phyloP scores from a whole-genome alignment of 2,797 vertebrate species.

The Dermochelys coriacea region DNA sequence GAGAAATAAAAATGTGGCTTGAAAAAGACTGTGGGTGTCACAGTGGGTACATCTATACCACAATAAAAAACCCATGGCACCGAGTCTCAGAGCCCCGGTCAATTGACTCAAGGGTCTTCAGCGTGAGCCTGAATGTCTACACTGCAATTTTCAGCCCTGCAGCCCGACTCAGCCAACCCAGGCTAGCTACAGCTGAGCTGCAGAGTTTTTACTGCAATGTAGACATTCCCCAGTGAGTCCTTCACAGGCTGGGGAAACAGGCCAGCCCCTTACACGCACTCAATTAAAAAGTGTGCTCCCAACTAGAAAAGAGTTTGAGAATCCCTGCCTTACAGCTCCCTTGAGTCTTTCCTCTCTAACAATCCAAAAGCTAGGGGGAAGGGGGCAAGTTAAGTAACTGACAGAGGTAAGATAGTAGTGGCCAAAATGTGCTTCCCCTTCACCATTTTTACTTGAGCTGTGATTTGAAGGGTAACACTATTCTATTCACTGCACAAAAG shows the following conservation, averaged over 20 bases:
- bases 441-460: neutral
- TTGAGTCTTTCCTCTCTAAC: neutral
- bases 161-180: too few relatives aligned
- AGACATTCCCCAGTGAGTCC: neutral
- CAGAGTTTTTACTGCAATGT: neutral
- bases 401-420: fast-evolving
- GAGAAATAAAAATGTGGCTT: neutral
- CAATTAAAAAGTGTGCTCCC: neutral
- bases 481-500: neutral
- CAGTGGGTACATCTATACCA: neutral
- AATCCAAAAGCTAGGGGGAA: neutral
- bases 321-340: fast-evolving
- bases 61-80: neutral
- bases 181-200: neutral
- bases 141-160: neutral
- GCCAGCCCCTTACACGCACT: neutral
- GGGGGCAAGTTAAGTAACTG: fast-evolving
- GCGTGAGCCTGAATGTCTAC: neutral
- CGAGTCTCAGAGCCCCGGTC: neutral
- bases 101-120: neutral
- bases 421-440: neutral
- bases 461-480: neutral
- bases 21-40: neutral
- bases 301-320: neutral
- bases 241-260: neutral